These are phyloP conservation scores for Luehdorfia chinensis DNA, from an alignment of 1,140 invertebrate species.

Conservation along the genomic window DNA sequence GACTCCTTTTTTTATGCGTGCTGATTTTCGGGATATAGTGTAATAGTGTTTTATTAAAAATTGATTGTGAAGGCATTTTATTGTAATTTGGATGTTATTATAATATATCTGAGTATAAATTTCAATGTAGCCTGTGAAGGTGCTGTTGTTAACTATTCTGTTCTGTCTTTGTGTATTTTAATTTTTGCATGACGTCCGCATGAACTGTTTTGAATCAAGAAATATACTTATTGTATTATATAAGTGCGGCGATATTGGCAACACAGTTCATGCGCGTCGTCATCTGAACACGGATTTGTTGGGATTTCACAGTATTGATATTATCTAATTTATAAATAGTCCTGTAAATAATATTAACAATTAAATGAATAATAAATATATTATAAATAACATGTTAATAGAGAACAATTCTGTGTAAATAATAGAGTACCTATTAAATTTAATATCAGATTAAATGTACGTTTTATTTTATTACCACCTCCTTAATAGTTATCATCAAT, in stretches of 20 bases:
- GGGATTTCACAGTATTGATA: slow-evolving; percentile 59
- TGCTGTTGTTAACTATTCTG: slow-evolving; percentile 50
- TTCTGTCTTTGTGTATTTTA: slow-evolving; percentile 18
- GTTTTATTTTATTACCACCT: slow-evolving; percentile 53
- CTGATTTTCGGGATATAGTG: slow-evolving; percentile 47
- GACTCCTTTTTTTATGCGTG: slow-evolving; percentile 46
- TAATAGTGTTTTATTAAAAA: slow-evolving; percentile 45
- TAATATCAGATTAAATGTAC: slow-evolving; percentile 68
- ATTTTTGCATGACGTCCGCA: not conserved
- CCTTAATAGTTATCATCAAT: slow-evolving; percentile 50
- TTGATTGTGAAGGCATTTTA: slow-evolving; percentile 28
- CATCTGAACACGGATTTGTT: slow-evolving; percentile 45
- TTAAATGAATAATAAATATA: slow-evolving; percentile 63
- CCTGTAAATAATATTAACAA: slow-evolving; percentile 74
- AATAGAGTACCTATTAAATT: slow-evolving; percentile 76
- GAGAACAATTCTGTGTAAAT: slow-evolving; percentile 76
- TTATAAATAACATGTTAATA: slow-evolving; percentile 76
- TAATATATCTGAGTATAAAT: slow-evolving; percentile 43
- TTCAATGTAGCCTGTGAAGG: slow-evolving; percentile 56
- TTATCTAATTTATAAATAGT: slow-evolving; percentile 61
- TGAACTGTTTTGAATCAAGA: not conserved
- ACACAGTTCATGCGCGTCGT: slow-evolving; percentile 20
- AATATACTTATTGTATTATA: not conserved
- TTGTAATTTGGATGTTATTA: slow-evolving; percentile 39
- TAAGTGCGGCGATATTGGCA: slow-evolving; percentile 5